Evolutionary conservation across 2,797 vertebrate species (phyloP).

Genomic region (Pygocentrus nattereri): DNA sequence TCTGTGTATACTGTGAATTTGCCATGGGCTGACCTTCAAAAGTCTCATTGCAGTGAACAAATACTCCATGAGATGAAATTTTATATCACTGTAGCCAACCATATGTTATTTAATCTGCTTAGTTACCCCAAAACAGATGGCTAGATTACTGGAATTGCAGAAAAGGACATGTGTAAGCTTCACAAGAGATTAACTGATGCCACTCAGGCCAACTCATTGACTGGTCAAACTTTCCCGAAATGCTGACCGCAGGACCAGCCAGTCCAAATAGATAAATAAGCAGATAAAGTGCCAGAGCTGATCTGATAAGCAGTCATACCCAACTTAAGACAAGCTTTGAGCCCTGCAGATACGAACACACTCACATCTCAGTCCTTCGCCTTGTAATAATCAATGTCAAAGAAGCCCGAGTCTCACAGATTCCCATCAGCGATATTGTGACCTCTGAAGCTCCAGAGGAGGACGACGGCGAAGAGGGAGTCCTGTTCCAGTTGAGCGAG

Average conservation of each 20-base stretch:
- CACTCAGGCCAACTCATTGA: neutral
- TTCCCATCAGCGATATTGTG: constrained; percentile 44
- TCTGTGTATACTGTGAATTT: neutral
- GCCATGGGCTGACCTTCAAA: neutral
- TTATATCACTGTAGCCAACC: neutral
- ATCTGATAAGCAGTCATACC: constrained; percentile 34
- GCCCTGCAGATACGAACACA: constrained; percentile 10
- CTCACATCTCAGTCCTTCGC: neutral
- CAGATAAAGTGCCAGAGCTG: constrained; percentile 27
- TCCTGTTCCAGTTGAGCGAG: constrained; percentile 25
- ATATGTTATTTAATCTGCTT: constrained; percentile 11
- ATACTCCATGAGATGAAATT: too few species aligned
- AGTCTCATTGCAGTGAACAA: neutral
- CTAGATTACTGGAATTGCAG: neutral
- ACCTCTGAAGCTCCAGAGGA: constrained; percentile 10
- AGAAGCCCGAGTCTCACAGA: constrained; percentile 41
- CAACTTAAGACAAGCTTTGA: constrained; percentile 22
- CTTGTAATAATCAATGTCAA: constrained; percentile 26
- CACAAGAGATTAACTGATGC: constrained; percentile 4
- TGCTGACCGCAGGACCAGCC: neutral
- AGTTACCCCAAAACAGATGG: constrained; percentile 8
- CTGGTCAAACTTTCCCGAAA: constrained; percentile 14
- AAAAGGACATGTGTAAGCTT: neutral
- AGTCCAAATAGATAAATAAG: neutral
- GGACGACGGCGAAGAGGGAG: constrained; percentile 19